phyloP scores from a whole-genome alignment of 2,113 vertebrate genomes.

The Regulus satrapa region DNA sequence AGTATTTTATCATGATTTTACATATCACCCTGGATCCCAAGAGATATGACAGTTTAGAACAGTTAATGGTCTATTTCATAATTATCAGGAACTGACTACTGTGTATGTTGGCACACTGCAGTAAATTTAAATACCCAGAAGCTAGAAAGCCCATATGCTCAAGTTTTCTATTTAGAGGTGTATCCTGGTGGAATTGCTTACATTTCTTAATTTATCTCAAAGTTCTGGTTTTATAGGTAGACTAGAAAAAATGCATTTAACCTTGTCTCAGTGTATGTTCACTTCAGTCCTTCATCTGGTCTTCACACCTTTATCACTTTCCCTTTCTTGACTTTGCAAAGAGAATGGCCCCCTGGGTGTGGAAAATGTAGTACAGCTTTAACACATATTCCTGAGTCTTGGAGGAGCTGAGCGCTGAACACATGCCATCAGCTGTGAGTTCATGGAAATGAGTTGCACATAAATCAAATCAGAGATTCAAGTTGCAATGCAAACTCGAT shows the following conservation, averaged over 20 bases:
- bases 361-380: background rate
- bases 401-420: background rate
- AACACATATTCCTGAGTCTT: fast-evolving
- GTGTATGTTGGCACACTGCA: background rate
- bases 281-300: background rate
- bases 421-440: background rate
- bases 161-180: background rate
- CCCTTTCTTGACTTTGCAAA: background rate
- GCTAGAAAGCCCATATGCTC: background rate
- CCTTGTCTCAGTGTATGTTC: background rate
- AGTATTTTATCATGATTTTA: background rate
- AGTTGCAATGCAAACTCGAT: background rate
- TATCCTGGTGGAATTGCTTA: background rate
- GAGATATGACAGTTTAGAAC: background rate
- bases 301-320: background rate
- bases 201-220: background rate
- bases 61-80: slow-evolving; percentile 21
- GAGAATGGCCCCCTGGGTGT: too few species aligned
- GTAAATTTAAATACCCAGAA: background rate
- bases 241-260: background rate
- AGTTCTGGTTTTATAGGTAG: background rate
- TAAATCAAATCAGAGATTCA: background rate
- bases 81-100: background rate
- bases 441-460: background rate
- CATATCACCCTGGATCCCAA: background rate